Conservation (phyloP, 2,113 vertebrate genomes). For the Loxodonta africana region DNA sequence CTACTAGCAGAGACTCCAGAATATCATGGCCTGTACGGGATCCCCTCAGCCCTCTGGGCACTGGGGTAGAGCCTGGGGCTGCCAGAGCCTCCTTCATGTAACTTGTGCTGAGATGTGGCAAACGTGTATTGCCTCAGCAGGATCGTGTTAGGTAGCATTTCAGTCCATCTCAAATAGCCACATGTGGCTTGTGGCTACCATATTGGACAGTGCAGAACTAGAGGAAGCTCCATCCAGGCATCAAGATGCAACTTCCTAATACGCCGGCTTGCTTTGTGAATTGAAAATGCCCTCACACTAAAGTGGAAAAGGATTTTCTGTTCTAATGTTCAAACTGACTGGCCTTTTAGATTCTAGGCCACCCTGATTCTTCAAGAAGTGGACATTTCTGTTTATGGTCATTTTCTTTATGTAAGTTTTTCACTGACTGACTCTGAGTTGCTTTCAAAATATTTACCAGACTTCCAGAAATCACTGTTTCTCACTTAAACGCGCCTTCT, state of each 20-base stretch:
- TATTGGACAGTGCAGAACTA: not conserved
- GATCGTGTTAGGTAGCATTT: constrained; percentile 10
- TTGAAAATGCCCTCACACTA: not conserved
- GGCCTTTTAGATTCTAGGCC: not conserved
- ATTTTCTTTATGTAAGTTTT: not conserved
- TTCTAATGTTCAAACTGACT: not conserved
- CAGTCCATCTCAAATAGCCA: not conserved
- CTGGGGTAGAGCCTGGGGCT: not conserved
- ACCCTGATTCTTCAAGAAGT: constrained; percentile 21
- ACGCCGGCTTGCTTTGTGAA: not conserved
- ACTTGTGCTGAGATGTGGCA: not conserved
- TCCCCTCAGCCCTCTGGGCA: not conserved
- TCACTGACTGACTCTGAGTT: constrained; percentile 14
- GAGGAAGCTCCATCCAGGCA: not conserved
- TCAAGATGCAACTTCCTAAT: not conserved
- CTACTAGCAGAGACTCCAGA: not conserved
- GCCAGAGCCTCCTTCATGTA: not conserved
- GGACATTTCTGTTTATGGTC: not conserved
- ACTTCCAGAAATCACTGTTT: constrained; percentile 8
- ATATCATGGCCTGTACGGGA: not conserved
- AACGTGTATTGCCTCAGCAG: not conserved
- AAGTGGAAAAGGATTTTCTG: constrained; percentile 28
- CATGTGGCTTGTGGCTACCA: not conserved
- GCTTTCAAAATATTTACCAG: constrained; percentile 15
- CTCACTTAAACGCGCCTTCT: constrained; percentile 15